These are phyloP conservation scores for Lepus timidus DNA, from an alignment of 2,113 vertebrate genomes.

Conservation along the genomic window DNA sequence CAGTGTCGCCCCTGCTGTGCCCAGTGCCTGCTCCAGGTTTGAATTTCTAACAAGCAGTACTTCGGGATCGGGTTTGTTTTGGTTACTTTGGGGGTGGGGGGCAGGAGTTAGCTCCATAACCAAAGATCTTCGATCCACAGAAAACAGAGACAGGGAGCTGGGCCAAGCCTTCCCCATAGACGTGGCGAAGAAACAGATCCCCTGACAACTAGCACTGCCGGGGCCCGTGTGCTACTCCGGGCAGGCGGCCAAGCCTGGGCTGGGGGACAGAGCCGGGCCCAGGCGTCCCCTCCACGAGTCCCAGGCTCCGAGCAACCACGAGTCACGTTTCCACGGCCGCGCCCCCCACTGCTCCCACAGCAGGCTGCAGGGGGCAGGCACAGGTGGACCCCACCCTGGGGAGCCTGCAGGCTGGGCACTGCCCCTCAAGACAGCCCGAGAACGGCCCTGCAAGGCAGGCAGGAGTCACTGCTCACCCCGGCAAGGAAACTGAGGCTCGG, in stretches of 20 bases:
- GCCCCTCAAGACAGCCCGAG: too few relatives aligned
- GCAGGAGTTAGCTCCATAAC: not conserved
- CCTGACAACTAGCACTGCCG: not conserved
- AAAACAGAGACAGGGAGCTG: not conserved
- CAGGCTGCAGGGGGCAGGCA: not conserved
- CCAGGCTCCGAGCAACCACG: not conserved
- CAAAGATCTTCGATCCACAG: not conserved
- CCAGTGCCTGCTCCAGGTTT: too few relatives aligned
- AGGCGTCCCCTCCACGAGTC: fast-evolving
- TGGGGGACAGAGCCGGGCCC: not conserved
- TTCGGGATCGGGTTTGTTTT: not conserved
- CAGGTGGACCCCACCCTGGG: not conserved
- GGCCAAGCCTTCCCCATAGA: not conserved
- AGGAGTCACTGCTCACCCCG: too few relatives aligned
- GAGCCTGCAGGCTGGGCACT: not conserved
- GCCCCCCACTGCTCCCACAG: not conserved
- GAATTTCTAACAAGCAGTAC: not conserved
- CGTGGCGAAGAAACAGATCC: slow-evolving; percentile 25
- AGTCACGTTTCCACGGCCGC: not conserved
- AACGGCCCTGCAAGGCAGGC: not conserved
- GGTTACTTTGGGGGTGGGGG: not conserved
- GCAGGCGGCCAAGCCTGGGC: not conserved
- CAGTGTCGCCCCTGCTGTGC: too few relatives aligned
- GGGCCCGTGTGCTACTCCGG: not conserved
- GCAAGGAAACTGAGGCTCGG: not conserved